phyloP scores from a whole-genome alignment of 2,797 vertebrate species.

The Liparis tanakae region DNA sequence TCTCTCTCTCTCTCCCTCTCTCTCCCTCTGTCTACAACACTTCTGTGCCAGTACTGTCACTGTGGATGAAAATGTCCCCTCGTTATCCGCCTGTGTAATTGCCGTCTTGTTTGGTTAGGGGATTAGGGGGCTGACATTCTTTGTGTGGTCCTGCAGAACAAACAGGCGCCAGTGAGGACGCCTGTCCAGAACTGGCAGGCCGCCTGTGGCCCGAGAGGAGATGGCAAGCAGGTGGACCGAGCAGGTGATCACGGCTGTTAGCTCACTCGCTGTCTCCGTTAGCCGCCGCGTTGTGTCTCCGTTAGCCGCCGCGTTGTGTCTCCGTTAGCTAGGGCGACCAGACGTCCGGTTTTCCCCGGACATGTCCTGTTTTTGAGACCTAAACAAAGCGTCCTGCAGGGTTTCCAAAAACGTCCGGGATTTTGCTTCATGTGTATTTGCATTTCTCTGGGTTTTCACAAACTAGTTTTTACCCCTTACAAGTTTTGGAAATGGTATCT shows the following conservation, averaged over 20 bases:
- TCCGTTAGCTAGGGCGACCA: too few species aligned
- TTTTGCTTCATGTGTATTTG: too few species aligned
- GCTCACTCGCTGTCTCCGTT: slow-evolving; percentile 27
- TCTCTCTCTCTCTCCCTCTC: slow-evolving; percentile 39
- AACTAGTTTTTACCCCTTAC: too few species aligned
- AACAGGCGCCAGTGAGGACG: slow-evolving; percentile 78
- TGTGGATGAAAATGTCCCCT: slow-evolving; percentile 84
- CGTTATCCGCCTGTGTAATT: slow-evolving; percentile 88
- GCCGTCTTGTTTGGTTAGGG: slow-evolving; percentile 88
- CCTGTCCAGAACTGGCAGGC: slow-evolving; percentile 75
- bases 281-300: too few species aligned
- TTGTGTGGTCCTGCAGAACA: slow-evolving; percentile 86
- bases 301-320: too few species aligned
- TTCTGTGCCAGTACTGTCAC: slow-evolving; percentile 81
- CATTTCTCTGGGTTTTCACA: too few species aligned
- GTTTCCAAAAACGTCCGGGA: too few species aligned
- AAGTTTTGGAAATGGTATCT: too few species aligned
- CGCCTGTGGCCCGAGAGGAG: slow-evolving; percentile 59
- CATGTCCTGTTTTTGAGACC: too few species aligned
- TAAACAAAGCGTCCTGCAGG: too few species aligned
- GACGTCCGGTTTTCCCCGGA: too few species aligned
- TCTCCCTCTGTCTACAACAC: slow-evolving; percentile 71
- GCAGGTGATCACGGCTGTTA: slow-evolving; percentile 73
- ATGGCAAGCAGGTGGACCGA: slow-evolving; percentile 73
- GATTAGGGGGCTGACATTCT: slow-evolving; percentile 86